A percentile compares a stretch with the other conserved stretches of the same genome.
These are phyloP conservation scores for Neoitamus cyanurus DNA, from an alignment of 2,888 invertebrate species.

Conservation along the genomic window DNA sequence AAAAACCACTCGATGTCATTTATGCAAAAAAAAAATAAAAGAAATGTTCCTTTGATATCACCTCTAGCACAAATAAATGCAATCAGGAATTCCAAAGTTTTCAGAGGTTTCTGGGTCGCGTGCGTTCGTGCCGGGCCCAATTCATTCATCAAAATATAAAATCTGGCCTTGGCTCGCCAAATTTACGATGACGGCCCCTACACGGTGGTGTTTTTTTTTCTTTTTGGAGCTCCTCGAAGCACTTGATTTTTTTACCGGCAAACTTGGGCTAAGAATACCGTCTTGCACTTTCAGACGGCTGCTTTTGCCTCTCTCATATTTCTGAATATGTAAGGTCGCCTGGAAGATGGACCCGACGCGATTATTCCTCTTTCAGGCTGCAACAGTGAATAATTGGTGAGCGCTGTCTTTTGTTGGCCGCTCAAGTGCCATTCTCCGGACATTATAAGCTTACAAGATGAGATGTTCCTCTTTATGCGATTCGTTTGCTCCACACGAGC, in stretches of 20 bases:
- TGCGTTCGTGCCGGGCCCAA: too few relatives aligned
- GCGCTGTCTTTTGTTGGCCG: slow-evolving; percentile 28
- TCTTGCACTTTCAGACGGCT: background rate
- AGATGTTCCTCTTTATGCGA: slow-evolving; percentile 14
- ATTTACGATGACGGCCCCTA: background rate
- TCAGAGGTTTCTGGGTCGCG: too few relatives aligned
- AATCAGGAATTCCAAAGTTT: too few relatives aligned
- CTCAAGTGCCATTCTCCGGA: slow-evolving; percentile 9
- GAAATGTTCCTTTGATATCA: too few relatives aligned
- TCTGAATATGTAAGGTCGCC: background rate
- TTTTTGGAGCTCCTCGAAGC: background rate
- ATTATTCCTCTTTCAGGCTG: slow-evolving; percentile 16
- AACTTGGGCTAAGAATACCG: background rate
- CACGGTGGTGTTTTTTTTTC: background rate
- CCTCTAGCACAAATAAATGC: too few relatives aligned
- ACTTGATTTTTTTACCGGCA: background rate
- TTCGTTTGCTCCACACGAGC: background rate
- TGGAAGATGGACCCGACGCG: background rate
- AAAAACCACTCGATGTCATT: too few relatives aligned
- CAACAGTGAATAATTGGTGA: slow-evolving; percentile 44
- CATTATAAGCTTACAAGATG: slow-evolving; percentile 20
- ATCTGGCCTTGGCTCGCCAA: background rate
- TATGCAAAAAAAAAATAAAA: too few relatives aligned
- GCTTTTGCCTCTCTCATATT: background rate
- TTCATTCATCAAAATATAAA: background rate